phyloP scores from a whole-genome alignment of 2,113 vertebrate species.

The Mionectes macconnelli region DNA sequence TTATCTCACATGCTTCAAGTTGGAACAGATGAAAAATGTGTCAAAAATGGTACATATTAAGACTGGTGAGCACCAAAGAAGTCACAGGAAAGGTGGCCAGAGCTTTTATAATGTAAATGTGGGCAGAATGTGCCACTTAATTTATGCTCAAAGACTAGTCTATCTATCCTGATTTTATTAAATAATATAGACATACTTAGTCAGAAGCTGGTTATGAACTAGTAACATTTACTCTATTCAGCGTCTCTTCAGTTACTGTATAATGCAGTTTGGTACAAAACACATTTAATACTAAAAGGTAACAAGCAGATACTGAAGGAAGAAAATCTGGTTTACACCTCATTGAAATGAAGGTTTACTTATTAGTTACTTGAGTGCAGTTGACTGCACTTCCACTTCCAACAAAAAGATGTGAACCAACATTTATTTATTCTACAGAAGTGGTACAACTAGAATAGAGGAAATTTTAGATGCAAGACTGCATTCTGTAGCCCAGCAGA shows the following conservation, averaged over 20 bases:
- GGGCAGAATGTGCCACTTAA: neutral
- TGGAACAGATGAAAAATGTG: neutral
- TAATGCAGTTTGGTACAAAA: neutral
- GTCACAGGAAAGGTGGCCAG: neutral
- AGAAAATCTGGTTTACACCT: fast-evolving
- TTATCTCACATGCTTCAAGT: neutral
- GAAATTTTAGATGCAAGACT: neutral
- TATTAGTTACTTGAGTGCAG: neutral
- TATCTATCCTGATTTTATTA: neutral
- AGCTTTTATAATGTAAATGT: neutral
- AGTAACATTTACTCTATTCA: neutral
- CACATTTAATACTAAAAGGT: neutral
- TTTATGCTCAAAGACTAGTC: neutral
- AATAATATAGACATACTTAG: neutral
- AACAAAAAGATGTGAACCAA: neutral
- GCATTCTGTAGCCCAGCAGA: neutral
- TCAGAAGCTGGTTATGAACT: neutral
- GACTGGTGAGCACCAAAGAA: neutral
- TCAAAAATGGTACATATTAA: neutral
- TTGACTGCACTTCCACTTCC: neutral
- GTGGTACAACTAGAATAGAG: neutral
- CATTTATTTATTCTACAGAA: neutral
- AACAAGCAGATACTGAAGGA: neutral
- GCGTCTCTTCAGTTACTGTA: neutral
- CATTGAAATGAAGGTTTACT: neutral